These are phyloP conservation scores for Drosophila sordidula DNA, from an alignment of 2,888 invertebrate genomes.

Conservation along the genomic window DNA sequence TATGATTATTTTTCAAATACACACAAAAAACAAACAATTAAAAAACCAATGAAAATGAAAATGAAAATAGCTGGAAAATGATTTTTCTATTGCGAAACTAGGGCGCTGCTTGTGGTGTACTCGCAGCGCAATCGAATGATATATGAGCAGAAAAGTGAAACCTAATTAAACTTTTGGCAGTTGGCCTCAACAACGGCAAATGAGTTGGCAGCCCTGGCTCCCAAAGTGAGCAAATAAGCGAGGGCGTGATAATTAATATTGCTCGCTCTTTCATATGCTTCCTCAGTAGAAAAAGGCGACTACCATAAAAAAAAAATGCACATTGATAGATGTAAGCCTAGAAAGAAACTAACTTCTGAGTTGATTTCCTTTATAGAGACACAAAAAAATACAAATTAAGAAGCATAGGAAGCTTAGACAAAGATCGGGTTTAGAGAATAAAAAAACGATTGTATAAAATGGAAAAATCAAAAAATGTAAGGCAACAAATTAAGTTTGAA, in stretches of 20 bases:
- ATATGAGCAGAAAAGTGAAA: slow-evolving; percentile 33
- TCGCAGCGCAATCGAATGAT: slow-evolving; percentile 26
- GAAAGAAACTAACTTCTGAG: too few species aligned
- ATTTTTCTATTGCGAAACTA: slow-evolving; percentile 36
- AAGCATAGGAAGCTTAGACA: too few species aligned
- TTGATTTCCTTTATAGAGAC: too few species aligned
- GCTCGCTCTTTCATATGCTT: too few species aligned
- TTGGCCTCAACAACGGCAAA: slow-evolving; percentile 8
- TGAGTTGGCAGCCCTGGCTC: slow-evolving; percentile 6
- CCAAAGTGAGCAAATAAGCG: background rate
- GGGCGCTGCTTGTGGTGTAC: slow-evolving; percentile 11
- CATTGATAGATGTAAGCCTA: too few species aligned
- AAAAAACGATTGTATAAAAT: too few species aligned
- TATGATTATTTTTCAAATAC: slow-evolving; percentile 29
- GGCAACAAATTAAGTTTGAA: too few species aligned
- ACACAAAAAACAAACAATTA: background rate
- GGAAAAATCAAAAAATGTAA: too few species aligned
- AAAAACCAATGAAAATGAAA: background rate
- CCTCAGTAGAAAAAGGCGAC: too few species aligned
- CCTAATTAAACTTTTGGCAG: slow-evolving; percentile 35
- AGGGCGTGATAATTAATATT: background rate
- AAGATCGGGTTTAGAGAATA: too few species aligned
- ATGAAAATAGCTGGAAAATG: slow-evolving; percentile 38
- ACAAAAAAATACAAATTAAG: too few species aligned
- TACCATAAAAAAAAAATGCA: background rate